Conservation (phyloP, 2,888 invertebrate species). For the Anthophora plumipes region DNA sequence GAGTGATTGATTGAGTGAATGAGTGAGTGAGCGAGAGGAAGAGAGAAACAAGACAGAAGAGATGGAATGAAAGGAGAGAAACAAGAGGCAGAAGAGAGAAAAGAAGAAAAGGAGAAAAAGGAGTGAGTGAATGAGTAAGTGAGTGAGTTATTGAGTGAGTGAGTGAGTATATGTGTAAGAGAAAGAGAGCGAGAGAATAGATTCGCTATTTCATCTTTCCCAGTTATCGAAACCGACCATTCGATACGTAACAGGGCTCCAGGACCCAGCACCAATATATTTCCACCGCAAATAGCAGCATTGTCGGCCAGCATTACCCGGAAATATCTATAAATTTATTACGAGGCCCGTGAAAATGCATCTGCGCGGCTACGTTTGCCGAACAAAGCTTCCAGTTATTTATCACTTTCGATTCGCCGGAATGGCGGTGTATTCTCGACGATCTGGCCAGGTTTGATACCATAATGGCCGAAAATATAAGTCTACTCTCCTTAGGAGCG, state of each 20-base stretch:
- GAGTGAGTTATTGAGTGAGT: too few relatives aligned
- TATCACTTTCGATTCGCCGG: conserved; percentile 19
- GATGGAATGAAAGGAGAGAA: too few relatives aligned
- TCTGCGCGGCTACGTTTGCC: conserved; percentile 10
- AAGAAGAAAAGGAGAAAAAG: too few relatives aligned
- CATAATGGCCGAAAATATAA: too few relatives aligned
- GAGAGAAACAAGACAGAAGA: too few relatives aligned
- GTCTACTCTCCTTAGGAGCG: too few relatives aligned
- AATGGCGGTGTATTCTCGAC: too few relatives aligned
- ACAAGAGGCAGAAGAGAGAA: too few relatives aligned
- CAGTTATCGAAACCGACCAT: conserved; percentile 15
- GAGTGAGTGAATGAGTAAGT: too few relatives aligned
- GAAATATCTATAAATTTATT: conserved; percentile 46
- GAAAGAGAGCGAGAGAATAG: neutral
- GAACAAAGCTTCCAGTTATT: conserved; percentile 30
- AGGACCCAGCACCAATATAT: neutral
- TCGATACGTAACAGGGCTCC: conserved; percentile 19
- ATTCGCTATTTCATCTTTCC: conserved; percentile 35
- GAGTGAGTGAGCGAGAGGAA: too few relatives aligned
- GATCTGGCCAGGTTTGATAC: neutral
- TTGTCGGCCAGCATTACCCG: conserved; percentile 32
- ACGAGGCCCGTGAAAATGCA: conserved; percentile 21
- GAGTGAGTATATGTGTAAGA: too few relatives aligned
- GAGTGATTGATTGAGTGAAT: too few relatives aligned
- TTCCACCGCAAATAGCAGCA: conserved; percentile 19